Conservation (phyloP, 2,888 invertebrate genomes). For the Helobdella robusta region DNA sequence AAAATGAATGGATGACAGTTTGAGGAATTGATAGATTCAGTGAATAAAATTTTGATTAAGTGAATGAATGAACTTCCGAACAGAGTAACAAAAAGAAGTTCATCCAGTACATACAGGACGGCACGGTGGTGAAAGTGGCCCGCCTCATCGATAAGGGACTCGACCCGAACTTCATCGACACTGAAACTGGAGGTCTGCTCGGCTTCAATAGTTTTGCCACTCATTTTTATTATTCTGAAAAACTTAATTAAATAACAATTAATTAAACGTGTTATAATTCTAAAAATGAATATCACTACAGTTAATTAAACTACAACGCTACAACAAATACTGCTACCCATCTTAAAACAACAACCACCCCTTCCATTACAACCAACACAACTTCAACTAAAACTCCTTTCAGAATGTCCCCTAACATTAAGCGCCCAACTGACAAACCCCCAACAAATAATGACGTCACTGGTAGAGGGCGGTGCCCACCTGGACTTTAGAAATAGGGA, state of each 20-base stretch:
- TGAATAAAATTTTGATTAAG: too few relatives aligned
- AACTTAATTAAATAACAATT: too few relatives aligned
- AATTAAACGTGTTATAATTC: not conserved
- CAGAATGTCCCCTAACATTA: constrained; percentile 91
- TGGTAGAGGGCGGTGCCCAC: constrained; percentile 92
- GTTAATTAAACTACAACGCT: not conserved
- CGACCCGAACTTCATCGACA: constrained; percentile 96
- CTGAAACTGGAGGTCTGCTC: constrained; percentile 74
- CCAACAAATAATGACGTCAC: constrained; percentile 71
- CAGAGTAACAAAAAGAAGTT: constrained; percentile 84
- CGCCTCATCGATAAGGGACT: constrained; percentile 92
- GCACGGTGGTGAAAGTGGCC: constrained; percentile 86
- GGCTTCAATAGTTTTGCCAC: not conserved
- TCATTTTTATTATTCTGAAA: too few relatives aligned
- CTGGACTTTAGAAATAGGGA: constrained; percentile 90
- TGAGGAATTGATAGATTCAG: too few relatives aligned
- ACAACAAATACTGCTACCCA: not conserved
- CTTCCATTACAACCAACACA: not conserved
- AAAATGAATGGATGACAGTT: too few relatives aligned
- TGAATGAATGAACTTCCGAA: too few relatives aligned
- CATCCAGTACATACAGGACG: constrained; percentile 81
- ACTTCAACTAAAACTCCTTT: not conserved
- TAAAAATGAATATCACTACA: not conserved
- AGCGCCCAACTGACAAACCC: constrained; percentile 79
- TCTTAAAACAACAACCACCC: not conserved